Percentiles rank a stretch among this genome's conserved stretches.
Conservation (phyloP, 2,113 vertebrate species). For the Meles meles region DNA sequence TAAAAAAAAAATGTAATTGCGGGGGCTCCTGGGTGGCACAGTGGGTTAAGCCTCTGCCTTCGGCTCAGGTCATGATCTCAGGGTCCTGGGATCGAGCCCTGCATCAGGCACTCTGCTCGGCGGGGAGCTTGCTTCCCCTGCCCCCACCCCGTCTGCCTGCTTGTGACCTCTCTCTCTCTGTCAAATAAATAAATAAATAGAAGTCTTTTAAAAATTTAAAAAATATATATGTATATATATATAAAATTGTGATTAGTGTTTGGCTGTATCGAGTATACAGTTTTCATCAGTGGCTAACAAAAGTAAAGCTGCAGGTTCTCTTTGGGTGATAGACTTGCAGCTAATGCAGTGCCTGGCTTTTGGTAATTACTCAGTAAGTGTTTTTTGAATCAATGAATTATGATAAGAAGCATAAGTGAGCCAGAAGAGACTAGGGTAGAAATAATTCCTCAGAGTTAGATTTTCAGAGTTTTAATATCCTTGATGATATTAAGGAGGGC, state of each 20-base stretch:
- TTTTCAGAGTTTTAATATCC: conserved; percentile 47
- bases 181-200: too few relatives aligned
- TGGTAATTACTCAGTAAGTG: conserved; percentile 30
- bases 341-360: background rate
- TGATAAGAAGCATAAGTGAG: conserved; percentile 9
- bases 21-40: background rate
- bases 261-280: background rate
- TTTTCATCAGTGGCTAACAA: conserved; percentile 41
- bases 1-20: background rate
- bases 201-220: too few relatives aligned
- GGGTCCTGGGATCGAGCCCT: too few relatives aligned
- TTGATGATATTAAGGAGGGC: conserved; percentile 30
- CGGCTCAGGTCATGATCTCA: too few relatives aligned
- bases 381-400: conserved; percentile 36
- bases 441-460: conserved; percentile 39
- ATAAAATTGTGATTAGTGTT: conserved; percentile 16
- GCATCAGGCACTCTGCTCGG: too few relatives aligned
- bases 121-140: too few relatives aligned
- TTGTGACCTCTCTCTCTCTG: too few relatives aligned
- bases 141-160: too few relatives aligned
- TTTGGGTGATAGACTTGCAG: background rate
- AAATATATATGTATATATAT: background rate
- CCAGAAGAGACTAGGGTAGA: background rate
- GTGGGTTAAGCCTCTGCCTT: too few relatives aligned
- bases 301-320: background rate